A percentile compares a stretch with the other conserved stretches of the same genome.
Conservation (phyloP, 2,888 invertebrate genomes). For the Orthosia cruda region DNA sequence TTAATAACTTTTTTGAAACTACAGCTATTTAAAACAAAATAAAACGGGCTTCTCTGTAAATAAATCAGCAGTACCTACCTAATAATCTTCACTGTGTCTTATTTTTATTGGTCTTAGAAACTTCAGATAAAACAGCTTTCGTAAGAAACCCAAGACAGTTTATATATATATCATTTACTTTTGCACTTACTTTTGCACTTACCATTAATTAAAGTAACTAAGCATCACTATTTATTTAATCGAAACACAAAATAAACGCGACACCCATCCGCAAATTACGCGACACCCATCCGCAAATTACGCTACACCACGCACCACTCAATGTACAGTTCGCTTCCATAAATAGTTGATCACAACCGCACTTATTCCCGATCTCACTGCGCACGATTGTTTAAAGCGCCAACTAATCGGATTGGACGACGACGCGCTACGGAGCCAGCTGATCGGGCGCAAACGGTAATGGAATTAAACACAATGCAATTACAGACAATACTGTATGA, state of each 20-base stretch:
- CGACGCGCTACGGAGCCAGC: constrained; percentile 47
- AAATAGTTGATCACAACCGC: constrained; percentile 51
- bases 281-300: not conserved
- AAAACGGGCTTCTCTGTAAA: too few species aligned
- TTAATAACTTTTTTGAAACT: too few species aligned
- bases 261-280: not conserved
- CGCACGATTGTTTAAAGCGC: constrained; percentile 63
- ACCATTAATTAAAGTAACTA: not conserved
- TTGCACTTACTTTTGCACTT: not conserved
- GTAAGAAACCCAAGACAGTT: too few species aligned
- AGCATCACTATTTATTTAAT: not conserved
- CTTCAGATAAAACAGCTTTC: too few species aligned
- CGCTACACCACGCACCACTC: not conserved
- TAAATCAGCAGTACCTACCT: too few species aligned
- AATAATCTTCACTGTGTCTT: too few species aligned
- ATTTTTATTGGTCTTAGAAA: too few species aligned
- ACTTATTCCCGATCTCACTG: constrained; percentile 61
- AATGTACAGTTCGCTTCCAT: constrained; percentile 10
- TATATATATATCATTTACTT: not conserved
- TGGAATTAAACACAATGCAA: constrained; percentile 85
- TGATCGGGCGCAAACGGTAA: constrained; percentile 80
- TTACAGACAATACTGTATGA: constrained; percentile 80
- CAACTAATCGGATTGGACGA: constrained; percentile 84
- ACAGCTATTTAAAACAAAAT: too few species aligned
- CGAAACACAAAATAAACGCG: too few species aligned